These are phyloP conservation scores for Schrankia costaestrigalis DNA, from an alignment of 2,888 invertebrate species.

Conservation along the genomic window DNA sequence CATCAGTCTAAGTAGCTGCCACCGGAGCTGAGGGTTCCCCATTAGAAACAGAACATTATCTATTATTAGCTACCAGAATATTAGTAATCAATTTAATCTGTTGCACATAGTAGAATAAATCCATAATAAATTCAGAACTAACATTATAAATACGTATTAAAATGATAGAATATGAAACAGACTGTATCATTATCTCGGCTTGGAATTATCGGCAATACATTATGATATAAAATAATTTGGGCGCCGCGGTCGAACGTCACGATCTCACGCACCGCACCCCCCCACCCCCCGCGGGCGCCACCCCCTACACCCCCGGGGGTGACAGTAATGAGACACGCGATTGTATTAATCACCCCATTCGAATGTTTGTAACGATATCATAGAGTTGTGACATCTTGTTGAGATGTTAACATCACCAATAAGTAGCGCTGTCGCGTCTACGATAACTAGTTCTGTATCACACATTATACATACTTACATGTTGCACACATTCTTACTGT, in stretches of 20 bases:
- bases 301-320: conserved; percentile 25
- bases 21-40: no score
- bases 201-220: conserved; percentile 56
- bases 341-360: conserved; percentile 21
- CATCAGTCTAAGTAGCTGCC: no score
- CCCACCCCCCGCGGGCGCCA: conserved; percentile 15
- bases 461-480: no score
- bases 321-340: conserved; percentile 23
- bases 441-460: no score
- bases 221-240: conserved; percentile 67
- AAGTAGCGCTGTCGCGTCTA: conserved; percentile 1
- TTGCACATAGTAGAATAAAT: background rate
- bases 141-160: background rate
- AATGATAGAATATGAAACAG: conserved; percentile 1
- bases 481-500: no score
- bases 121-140: no score
- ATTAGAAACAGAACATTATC: no score
- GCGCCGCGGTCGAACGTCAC: conserved; percentile 59
- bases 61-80: no score
- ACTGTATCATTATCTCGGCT: conserved; percentile 7
- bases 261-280: conserved; percentile 49
- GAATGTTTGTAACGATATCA: conserved; percentile 8
- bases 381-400: conserved; percentile 6
- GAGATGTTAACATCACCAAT: conserved; percentile 7
- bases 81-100: no score